Evolutionary conservation across 2,888 invertebrate genomes (phyloP).

Genomic region (Mesoligia furuncula): DNA sequence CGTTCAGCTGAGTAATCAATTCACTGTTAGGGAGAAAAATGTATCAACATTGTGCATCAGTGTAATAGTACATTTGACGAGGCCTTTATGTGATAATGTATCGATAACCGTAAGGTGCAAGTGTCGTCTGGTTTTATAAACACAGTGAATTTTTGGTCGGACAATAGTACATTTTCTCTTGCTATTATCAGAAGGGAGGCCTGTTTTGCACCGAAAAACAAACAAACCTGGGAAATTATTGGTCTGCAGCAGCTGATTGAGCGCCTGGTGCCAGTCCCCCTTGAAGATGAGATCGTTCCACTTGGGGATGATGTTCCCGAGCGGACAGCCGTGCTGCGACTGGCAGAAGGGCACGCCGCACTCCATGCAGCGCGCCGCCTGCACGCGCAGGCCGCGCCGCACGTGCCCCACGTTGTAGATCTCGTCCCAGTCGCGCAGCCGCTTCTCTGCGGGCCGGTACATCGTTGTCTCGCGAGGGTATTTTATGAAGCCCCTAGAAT

Average conservation of each 20-base stretch:
- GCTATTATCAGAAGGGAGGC: not conserved
- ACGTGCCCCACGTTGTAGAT: slow-evolving; percentile 97
- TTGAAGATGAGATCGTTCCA: slow-evolving; percentile 99
- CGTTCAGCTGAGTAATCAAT: not conserved
- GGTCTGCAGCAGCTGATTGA: slow-evolving; percentile 98
- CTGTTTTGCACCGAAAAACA: not conserved
- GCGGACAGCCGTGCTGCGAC: slow-evolving; percentile 96
- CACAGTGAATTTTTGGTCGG: no score
- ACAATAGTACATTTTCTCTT: not conserved
- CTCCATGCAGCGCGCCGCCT: slow-evolving; percentile 99
- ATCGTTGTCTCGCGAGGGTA: slow-evolving; percentile 96
- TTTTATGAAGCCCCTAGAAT: slow-evolving; percentile 97
- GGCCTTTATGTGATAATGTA: not conserved
- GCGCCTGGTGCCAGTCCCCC: slow-evolving; percentile 98
- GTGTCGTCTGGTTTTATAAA: not conserved
- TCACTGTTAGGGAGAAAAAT: not conserved
- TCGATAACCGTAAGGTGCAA: not conserved
- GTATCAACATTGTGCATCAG: not conserved
- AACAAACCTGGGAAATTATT: slow-evolving; percentile 94
- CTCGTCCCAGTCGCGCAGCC: slow-evolving; percentile 99
- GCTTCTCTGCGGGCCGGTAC: slow-evolving; percentile 96
- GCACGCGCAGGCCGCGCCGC: slow-evolving; percentile 96
- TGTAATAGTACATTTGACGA: not conserved
- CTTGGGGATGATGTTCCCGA: slow-evolving; percentile 99
- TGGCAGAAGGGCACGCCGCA: slow-evolving; percentile 99